Base-by-base conservation (phyloP, 2,113 vertebrate genomes). In the Chrysemys picta region DNA sequence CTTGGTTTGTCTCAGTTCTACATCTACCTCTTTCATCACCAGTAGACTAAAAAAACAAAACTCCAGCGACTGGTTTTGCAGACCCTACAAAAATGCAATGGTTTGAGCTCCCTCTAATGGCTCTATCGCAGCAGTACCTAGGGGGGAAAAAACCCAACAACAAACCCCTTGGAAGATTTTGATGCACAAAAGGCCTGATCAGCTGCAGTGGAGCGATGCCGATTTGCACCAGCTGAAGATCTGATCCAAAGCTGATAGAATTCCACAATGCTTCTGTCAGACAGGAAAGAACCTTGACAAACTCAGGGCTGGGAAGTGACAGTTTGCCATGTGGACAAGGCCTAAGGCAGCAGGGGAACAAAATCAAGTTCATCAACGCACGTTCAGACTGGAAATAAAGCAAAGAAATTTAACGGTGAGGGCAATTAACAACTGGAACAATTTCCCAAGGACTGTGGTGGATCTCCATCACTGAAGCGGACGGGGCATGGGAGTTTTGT, bases 31-130 rank as follows among this genome's bases (percentile, higher is more conserved):
- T 17, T 24, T 35, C 35, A 2, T 27, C 75, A 47, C 75, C 75
- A 45, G 80, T 17, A 19, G 19, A 31, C 2, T 25, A 6, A 56
- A 21, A 10, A 5, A 3, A 47, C 7, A 45, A 78, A 9, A 45
- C 38, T 3, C 35, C 2, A 49, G 82, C 45, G 12, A 47, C 82
- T 2, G 38, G 59, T 31, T 14, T 9, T 9, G 45, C 82, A 10
- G 82, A 47, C 82, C 31, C 82, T 52, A 47, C 82, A 25, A 24
- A 65, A 84, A 62, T 13, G 59, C 85, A 92, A 89, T 3, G 94
- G 80, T 90, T 94, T 92, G 97, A 97, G 97, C 97, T 97, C 96
- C 97, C 96, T 82, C 97, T 96, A 85, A 86, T 35, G 97, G 97
- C 85, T 78, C 89, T 17, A 83, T 78, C 0, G 90, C 69, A 57